Evolutionary conservation across 2,888 invertebrate species (phyloP).

Genomic region (Emmelina monodactyla): DNA sequence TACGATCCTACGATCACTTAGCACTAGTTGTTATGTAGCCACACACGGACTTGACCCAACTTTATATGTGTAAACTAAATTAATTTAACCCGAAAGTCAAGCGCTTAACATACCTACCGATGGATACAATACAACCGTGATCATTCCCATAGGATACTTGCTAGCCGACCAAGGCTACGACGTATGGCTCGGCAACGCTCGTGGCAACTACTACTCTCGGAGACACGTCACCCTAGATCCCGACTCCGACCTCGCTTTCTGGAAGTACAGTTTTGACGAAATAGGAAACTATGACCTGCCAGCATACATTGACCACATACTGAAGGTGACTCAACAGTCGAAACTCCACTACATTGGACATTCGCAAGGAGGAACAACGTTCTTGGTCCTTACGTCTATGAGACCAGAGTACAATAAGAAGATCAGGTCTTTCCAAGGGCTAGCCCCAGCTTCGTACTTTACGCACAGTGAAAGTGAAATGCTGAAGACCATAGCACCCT

Average conservation of each 20-base stretch:
- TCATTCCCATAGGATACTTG: conserved; percentile 36
- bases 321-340: conserved; percentile 22
- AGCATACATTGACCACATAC: conserved; percentile 29
- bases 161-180: conserved; percentile 73
- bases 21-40: no score
- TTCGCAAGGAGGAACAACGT: conserved; percentile 43
- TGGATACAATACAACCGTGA: no score
- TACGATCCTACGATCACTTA: no score
- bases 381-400: conserved; percentile 37
- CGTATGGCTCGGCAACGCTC: conserved; percentile 80
- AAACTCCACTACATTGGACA: conserved; percentile 42
- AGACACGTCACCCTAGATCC: conserved; percentile 25
- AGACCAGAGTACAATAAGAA: conserved; percentile 38
- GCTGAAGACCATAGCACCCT: conserved; percentile 21
- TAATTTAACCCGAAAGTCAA: no score
- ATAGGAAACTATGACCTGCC: conserved; percentile 35
- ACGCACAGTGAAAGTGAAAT: conserved; percentile 22
- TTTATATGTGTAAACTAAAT: no score
- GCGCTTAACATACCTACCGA: no score
- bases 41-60: no score
- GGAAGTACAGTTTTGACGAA: conserved; percentile 42
- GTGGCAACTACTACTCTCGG: conserved; percentile 73
- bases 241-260: conserved; percentile 27
- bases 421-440: conserved; percentile 38
- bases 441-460: conserved; percentile 41